These are phyloP conservation scores for Drosophila burlai DNA, from an alignment of 1,140 invertebrate genomes.

Conservation along the genomic window DNA sequence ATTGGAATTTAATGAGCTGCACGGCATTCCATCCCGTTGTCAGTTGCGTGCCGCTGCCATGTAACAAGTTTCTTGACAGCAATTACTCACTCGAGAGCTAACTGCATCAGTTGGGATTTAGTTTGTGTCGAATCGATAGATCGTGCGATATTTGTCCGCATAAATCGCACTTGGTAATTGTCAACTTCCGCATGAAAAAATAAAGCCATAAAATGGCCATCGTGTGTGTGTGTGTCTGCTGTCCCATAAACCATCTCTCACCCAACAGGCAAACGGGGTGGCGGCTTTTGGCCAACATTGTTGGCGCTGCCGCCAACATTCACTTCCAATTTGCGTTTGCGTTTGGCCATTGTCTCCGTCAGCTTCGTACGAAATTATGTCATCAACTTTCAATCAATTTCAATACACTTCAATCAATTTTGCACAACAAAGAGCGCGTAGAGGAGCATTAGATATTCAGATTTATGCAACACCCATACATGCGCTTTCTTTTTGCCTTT, in stretches of 20 bases:
- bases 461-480: slow-evolving; percentile 65
- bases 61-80: slow-evolving; percentile 49
- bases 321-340: slow-evolving; percentile 67
- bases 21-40: slow-evolving; percentile 36
- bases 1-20: slow-evolving; percentile 46
- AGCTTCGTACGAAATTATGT: slow-evolving; percentile 66
- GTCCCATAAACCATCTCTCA: slow-evolving; percentile 51
- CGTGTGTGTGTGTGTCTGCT: slow-evolving; percentile 9
- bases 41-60: slow-evolving; percentile 16
- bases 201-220: slow-evolving; percentile 34
- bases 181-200: slow-evolving; percentile 48
- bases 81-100: slow-evolving; percentile 29
- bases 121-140: slow-evolving; percentile 12
- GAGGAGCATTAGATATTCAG: slow-evolving; percentile 68
- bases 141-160: slow-evolving; percentile 33
- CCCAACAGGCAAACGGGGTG: slow-evolving; percentile 13
- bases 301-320: slow-evolving; percentile 40
- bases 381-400: slow-evolving; percentile 77
- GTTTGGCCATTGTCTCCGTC: slow-evolving; percentile 42
- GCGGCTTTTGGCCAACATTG: slow-evolving; percentile 45
- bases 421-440: slow-evolving; percentile 61
- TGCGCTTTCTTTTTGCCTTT: slow-evolving; percentile 61
- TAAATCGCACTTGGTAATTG: slow-evolving; percentile 40
- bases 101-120: slow-evolving; percentile 21
- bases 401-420: slow-evolving; percentile 76